A percentile compares a stretch with the other conserved stretches of the same genome.
Evolutionary conservation across 2,888 invertebrate species (phyloP).

Genomic region (Drosophila engyochracea): DNA sequence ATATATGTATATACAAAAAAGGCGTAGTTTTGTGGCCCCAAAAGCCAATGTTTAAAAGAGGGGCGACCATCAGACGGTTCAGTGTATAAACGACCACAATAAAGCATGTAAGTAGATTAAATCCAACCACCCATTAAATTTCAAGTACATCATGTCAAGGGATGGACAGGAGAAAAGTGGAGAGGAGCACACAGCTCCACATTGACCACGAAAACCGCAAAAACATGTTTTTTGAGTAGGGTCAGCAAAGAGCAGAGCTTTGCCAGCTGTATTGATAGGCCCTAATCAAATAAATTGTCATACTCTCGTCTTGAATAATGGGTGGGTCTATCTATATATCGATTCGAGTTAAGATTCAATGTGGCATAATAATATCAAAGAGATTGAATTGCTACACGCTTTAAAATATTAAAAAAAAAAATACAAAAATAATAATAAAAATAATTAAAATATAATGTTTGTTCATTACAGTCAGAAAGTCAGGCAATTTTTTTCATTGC

Average conservation of each 20-base stretch:
- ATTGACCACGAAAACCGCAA: slow-evolving; percentile 58
- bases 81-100: slow-evolving; percentile 56
- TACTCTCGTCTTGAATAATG: slow-evolving; percentile 9
- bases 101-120: slow-evolving; percentile 70
- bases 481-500: neutral
- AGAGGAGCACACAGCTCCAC: neutral
- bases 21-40: neutral
- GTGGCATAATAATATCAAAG: slow-evolving; percentile 7
- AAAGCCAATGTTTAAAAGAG: neutral
- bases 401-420: slow-evolving; percentile 1
- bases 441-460: neutral
- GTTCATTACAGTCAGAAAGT: neutral
- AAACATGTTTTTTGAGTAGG: slow-evolving; percentile 47
- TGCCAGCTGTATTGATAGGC: slow-evolving; percentile 39
- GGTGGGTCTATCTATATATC: neutral
- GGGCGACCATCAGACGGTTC: neutral
- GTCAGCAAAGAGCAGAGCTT: slow-evolving; percentile 3
- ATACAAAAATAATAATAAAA: neutral
- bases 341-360: slow-evolving; percentile 14
- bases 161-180: no score
- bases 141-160: slow-evolving; percentile 29
- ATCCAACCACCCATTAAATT: slow-evolving; percentile 68
- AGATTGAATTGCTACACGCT: neutral
- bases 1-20: neutral
- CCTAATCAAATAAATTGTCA: slow-evolving; percentile 66